Base-by-base conservation (phyloP, 2,113 vertebrate genomes). In the Chaetops frenatus region DNA sequence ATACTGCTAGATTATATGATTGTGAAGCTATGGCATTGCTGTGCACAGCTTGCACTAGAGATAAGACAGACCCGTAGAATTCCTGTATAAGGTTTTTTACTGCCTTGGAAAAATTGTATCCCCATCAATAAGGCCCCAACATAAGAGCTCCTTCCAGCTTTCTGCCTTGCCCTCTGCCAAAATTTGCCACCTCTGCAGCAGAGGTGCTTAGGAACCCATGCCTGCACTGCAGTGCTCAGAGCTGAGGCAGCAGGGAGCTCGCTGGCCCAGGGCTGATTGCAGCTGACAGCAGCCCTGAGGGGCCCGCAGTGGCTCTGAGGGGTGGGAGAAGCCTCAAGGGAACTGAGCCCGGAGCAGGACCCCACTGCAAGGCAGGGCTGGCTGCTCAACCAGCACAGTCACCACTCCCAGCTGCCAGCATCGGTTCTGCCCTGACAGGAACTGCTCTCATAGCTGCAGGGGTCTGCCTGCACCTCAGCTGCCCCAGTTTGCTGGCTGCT, bases 391-490 rank as follows among this genome's bases (percentile, higher is more conserved):
- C 7, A 2, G 45, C 36, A 24, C 23, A 33, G 64, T 18, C 73
- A 15, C 64, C 1, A 1, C 15, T 61, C 42, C 38, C 57, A 23
- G 42, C 47, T 14, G 3, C 67, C 67, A 21, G 28, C 73, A 7
- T 25, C 53, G 11, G 40, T 60, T 61, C 58, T 51, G 45, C 9
- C 1, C n/a, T 3, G 6, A 31, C 21, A 51, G 31, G 24, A 23
- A 1, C 15, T 2, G 5, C 60, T 65, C 2, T 3, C 4, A 0
- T 7, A 3, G 19, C 64, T 40, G 60, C 6, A 0, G 61, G 47
- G 73, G 11, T 36, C 74, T 81, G 60, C 54, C 54, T 5, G 42
- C 21, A 3, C 22, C 51, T 85, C 82, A 6, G 35, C 65, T 57
- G 73, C 36, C 69, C 58, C 54, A 33, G 50, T 69, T 60, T 69